These are phyloP conservation scores for Syngnathus typhle DNA, from an alignment of 2,113 vertebrate species.

Conservation along the genomic window DNA sequence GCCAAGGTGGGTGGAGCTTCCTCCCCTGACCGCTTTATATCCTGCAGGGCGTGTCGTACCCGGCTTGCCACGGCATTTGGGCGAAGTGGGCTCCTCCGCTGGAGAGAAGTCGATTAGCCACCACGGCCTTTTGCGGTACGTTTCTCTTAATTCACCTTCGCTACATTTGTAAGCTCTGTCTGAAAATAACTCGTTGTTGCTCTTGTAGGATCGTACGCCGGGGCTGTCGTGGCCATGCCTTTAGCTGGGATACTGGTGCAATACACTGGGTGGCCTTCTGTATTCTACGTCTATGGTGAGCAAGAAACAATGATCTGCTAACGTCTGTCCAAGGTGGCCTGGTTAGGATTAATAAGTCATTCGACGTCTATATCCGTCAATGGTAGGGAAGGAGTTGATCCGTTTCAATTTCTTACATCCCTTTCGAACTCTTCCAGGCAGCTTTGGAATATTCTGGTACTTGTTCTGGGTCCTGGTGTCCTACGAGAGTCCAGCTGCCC, in stretches of 20 bases:
- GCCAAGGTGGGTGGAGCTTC: background rate
- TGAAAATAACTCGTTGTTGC: background rate
- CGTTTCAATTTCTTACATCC: background rate
- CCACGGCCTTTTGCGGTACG: slow-evolving; percentile 83
- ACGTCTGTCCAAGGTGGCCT: too few relatives aligned
- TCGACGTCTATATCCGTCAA: too few relatives aligned
- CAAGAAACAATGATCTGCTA: background rate
- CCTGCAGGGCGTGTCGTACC: slow-evolving; percentile 85
- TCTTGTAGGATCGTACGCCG: slow-evolving; percentile 83
- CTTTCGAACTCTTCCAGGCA: slow-evolving; percentile 68
- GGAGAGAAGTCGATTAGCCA: slow-evolving; percentile 81
- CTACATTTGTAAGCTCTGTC: too few relatives aligned
- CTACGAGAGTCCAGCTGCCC: slow-evolving; percentile 92
- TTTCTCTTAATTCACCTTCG: background rate
- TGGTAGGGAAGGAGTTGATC: background rate
- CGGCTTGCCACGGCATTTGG: slow-evolving; percentile 91
- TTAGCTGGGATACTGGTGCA: slow-evolving; percentile 89
- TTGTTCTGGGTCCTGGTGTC: slow-evolving; percentile 98
- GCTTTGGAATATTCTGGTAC: slow-evolving; percentile 96
- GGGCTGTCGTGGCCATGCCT: slow-evolving; percentile 90
- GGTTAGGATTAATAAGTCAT: too few relatives aligned
- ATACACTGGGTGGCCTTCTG: slow-evolving; percentile 86
- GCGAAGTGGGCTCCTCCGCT: slow-evolving; percentile 83
- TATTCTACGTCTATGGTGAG: slow-evolving; percentile 89
- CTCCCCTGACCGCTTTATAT: slow-evolving; percentile 15